Conservation (phyloP, 2,888 invertebrate genomes). For the Oxycera nigricornis region DNA sequence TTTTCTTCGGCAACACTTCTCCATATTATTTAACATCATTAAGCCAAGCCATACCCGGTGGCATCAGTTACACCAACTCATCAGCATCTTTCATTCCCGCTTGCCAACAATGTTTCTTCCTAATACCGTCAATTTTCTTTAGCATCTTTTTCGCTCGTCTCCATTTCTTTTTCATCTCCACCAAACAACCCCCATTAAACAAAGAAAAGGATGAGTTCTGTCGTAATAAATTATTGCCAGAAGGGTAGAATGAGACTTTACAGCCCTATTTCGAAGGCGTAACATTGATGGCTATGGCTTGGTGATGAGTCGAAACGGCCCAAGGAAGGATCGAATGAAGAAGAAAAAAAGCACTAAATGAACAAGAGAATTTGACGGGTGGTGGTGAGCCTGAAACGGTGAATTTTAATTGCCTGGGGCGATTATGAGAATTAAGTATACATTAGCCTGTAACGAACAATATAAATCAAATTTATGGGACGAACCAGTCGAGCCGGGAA, state of each 20-base stretch:
- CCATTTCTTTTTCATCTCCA: constrained; percentile 8
- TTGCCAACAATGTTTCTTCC: background rate
- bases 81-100: background rate
- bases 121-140: constrained; percentile 16
- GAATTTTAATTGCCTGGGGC: constrained; percentile 47
- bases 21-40: too few species aligned
- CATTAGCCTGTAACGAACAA: constrained; percentile 47
- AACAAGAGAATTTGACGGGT: constrained; percentile 2
- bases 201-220: constrained; percentile 34
- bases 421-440: constrained; percentile 48
- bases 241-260: constrained; percentile 25
- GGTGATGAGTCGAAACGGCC: constrained; percentile 31
- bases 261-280: background rate
- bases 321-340: background rate
- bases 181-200: constrained; percentile 9
- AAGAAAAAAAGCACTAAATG: background rate
- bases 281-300: background rate
- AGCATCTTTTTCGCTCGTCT: background rate
- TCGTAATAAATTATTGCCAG: constrained; percentile 45
- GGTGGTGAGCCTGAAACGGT: constrained; percentile 40
- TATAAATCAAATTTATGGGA: constrained; percentile 47
- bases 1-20: too few species aligned
- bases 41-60: background rate
- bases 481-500: too few species aligned
- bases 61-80: background rate